Base-by-base conservation (phyloP, 2,797 vertebrate genomes). In the Poeciliopsis paucimaculata region DNA sequence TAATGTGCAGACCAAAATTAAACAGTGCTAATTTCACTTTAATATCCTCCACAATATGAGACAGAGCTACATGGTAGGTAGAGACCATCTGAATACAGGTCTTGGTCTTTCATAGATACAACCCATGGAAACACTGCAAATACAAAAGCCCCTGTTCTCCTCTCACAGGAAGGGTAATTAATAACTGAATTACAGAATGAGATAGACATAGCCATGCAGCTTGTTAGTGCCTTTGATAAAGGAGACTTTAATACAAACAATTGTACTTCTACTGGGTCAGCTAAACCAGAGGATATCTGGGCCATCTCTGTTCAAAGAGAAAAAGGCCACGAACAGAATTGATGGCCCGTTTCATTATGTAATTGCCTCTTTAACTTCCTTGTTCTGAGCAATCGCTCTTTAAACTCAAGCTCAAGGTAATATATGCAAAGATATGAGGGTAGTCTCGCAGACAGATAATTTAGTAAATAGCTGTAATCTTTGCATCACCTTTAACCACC, bases 111-210 rank as follows among this genome's bases (percentile, higher is more conserved):
- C 94, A 96, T 94, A 93, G 94, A 96, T 93, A 94, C 95, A 96
- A 96, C 95, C 94, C 97, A 98, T 96, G 96, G 97, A 96, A 98
- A 98, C 97, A 91, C 94, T 90, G 95, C 90, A 96, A 95, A 95
- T 93, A 95, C 94, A 95, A 94, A 94, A 86, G 93, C 94, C 89
- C 75, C 90, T 64, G 80, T 93, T 93, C 93, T 93, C 94, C 91
- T 85, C 86, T 79, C 90, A 83, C 90, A 92, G 94, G 90, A 93
- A 93, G 87, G 90, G 95, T 96, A 97, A 97, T 97, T 96, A 97
- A 97, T 96, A 96, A 97, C 95, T 93, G 93, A 95, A 93, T 96
- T 96, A 95, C 84, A 82, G 94, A 93, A 93, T 87, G 88, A 94
- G 95, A 94, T 88, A 91, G 80, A 85, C 92, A 85, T 90, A 91